phyloP scores from a whole-genome alignment of 2,113 vertebrate species.

The Phrynosoma platyrhinos region DNA sequence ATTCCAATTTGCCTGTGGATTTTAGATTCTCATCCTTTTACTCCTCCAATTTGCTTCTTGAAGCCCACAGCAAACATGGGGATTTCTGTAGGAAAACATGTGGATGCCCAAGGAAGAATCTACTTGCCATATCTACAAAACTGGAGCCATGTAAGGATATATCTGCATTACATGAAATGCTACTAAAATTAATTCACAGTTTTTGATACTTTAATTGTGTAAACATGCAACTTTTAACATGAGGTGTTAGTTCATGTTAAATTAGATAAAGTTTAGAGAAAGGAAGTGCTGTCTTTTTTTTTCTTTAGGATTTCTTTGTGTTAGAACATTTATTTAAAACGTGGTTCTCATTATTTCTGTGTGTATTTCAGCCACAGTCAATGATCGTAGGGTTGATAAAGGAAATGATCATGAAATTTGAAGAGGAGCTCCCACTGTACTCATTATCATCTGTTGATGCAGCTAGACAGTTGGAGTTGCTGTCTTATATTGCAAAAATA shows the following conservation, averaged over 20 bases:
- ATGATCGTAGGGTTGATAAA: slow-evolving; percentile 83
- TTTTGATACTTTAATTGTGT: background rate
- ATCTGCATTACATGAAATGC: background rate
- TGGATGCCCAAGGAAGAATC: slow-evolving; percentile 89
- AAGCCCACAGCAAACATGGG: slow-evolving; percentile 91
- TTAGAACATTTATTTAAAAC: background rate
- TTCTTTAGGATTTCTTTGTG: background rate
- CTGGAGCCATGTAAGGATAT: slow-evolving; percentile 91
- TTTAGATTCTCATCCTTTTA: slow-evolving; percentile 95
- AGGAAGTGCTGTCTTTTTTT: background rate
- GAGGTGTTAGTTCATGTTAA: background rate
- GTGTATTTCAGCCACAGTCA: slow-evolving; percentile 87
- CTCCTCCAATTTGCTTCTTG: slow-evolving; percentile 93
- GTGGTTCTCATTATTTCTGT: slow-evolving; percentile 42
- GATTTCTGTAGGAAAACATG: slow-evolving; percentile 90
- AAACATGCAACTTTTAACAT: background rate
- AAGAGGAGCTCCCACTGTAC: slow-evolving; percentile 90
- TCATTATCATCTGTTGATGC: slow-evolving; percentile 77
- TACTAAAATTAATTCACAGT: background rate
- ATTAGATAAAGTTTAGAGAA: background rate
- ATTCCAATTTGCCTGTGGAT: slow-evolving; percentile 93
- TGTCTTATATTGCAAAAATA: slow-evolving; percentile 86
- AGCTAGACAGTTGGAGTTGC: slow-evolving; percentile 84
- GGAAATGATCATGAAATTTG: slow-evolving; percentile 94
- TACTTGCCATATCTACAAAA: slow-evolving; percentile 89